Percentiles rank a stretch among this genome's conserved stretches.
Evolutionary conservation across 2,888 invertebrate species (phyloP).

Genomic region (Hermaeophaga mercurialis): DNA sequence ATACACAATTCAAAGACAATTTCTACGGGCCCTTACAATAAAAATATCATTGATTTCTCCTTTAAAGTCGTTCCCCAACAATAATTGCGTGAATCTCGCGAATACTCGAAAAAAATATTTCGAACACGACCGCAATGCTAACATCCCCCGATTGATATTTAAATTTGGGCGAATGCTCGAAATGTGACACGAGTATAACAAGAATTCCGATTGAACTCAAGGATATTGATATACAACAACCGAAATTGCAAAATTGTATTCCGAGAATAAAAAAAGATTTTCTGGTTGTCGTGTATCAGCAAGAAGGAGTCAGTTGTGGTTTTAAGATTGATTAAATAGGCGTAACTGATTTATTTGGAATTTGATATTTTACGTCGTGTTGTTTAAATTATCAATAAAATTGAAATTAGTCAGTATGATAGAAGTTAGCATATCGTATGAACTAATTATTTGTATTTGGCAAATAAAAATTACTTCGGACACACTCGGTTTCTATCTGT

Average conservation of each 20-base stretch:
- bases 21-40: too few relatives aligned
- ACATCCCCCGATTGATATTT: slow-evolving; percentile 28
- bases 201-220: slow-evolving; percentile 4
- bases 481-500: too few relatives aligned
- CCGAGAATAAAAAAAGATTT: slow-evolving; percentile 9
- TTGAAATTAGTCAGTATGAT: too few relatives aligned
- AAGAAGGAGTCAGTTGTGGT: background rate
- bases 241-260: slow-evolving; percentile 9
- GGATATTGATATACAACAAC: slow-evolving; percentile 15
- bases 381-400: too few relatives aligned
- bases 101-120: slow-evolving; percentile 21
- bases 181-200: slow-evolving; percentile 18
- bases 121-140: slow-evolving; percentile 23
- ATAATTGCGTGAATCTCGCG: slow-evolving; percentile 25
- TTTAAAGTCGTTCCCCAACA: background rate
- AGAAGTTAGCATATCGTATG: too few relatives aligned
- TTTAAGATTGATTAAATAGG: background rate
- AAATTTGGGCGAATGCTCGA: slow-evolving; percentile 17
- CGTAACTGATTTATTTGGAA: slow-evolving; percentile 1
- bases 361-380: too few relatives aligned
- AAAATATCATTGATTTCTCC: background rate
- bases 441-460: too few relatives aligned
- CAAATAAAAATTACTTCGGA: too few relatives aligned
- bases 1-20: too few relatives aligned
- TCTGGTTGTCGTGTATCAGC: background rate